These are phyloP conservation scores for Imbricaverruca yamaguchii DNA, from an alignment of 2,888 invertebrate genomes.

Conservation along the genomic window DNA sequence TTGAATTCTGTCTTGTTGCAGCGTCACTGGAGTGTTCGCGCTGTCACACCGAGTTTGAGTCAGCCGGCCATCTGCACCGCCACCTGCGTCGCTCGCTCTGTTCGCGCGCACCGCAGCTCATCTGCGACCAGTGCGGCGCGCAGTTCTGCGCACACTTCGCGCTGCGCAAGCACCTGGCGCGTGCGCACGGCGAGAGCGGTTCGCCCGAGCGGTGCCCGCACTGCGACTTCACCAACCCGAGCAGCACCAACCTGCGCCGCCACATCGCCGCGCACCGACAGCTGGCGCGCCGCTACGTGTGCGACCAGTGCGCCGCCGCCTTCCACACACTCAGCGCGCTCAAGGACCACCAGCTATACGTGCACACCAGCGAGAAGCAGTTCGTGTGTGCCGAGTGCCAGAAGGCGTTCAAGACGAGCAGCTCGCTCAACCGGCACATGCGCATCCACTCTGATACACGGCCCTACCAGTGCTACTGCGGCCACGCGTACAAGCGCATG, in stretches of 20 bases:
- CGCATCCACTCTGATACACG: neutral
- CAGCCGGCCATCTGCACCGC: neutral
- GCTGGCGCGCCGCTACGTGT: slow-evolving; percentile 5
- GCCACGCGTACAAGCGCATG: slow-evolving; percentile 19
- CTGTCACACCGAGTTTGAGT: neutral
- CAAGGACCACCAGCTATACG: slow-evolving; percentile 21
- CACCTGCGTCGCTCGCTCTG: slow-evolving; percentile 3
- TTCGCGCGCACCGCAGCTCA: neutral
- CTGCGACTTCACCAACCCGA: slow-evolving; percentile 13
- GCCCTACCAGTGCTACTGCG: slow-evolving; percentile 17
- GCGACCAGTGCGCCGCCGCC: slow-evolving; percentile 20
- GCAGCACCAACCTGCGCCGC: slow-evolving; percentile 3
- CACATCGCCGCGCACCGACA: neutral
- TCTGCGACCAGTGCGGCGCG: slow-evolving; percentile 11
- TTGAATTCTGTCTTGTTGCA: neutral
- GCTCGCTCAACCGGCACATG: slow-evolving; percentile 6
- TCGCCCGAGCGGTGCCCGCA: neutral
- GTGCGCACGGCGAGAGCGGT: slow-evolving; percentile 9
- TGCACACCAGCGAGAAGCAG: neutral
- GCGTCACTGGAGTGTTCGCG: neutral
- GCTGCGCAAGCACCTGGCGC: slow-evolving; percentile 13
- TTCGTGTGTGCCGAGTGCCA: neutral
- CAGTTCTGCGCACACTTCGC: neutral
- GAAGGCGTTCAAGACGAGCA: slow-evolving; percentile 21
- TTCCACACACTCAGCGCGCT: slow-evolving; percentile 22